phyloP scores from a whole-genome alignment of 2,888 invertebrate genomes.

The Bugulina stolonifera region DNA sequence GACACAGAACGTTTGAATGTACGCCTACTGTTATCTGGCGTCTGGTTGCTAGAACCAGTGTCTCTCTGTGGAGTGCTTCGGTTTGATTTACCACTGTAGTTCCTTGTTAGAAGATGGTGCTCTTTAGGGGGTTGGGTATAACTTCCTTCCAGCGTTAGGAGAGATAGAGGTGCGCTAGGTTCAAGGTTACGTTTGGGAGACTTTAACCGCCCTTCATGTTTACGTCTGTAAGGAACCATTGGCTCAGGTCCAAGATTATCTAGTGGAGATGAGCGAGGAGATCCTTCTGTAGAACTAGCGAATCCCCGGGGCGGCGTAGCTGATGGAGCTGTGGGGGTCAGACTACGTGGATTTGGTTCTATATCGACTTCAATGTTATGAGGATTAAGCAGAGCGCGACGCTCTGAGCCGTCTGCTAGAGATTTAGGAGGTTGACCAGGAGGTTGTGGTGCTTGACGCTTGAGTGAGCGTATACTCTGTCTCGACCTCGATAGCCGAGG shows the following conservation, averaged over 20 bases:
- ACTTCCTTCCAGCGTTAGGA: neutral
- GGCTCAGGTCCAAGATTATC: neutral
- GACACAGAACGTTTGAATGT: neutral
- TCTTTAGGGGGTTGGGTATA: conserved; percentile 12
- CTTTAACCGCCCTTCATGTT: neutral
- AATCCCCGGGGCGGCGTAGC: neutral
- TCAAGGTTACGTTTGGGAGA: neutral
- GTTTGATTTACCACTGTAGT: neutral
- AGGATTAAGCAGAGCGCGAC: neutral
- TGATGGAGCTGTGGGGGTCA: conserved; percentile 2
- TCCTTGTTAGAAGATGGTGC: neutral
- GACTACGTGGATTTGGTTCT: neutral
- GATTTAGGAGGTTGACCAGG: neutral
- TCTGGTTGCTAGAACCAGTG: neutral
- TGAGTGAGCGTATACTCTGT: neutral
- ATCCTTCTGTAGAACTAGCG: neutral
- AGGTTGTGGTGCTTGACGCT: conserved; percentile 15
- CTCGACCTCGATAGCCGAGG: neutral
- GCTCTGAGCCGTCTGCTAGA: neutral
- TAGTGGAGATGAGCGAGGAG: neutral
- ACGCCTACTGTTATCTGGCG: neutral
- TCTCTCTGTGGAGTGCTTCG: neutral
- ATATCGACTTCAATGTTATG: neutral
- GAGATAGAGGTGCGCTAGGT: conserved; percentile 1
- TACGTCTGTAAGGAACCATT: neutral